Evolutionary conservation across 2,888 invertebrate species (phyloP).

Genomic region (Oasisia sp.): DNA sequence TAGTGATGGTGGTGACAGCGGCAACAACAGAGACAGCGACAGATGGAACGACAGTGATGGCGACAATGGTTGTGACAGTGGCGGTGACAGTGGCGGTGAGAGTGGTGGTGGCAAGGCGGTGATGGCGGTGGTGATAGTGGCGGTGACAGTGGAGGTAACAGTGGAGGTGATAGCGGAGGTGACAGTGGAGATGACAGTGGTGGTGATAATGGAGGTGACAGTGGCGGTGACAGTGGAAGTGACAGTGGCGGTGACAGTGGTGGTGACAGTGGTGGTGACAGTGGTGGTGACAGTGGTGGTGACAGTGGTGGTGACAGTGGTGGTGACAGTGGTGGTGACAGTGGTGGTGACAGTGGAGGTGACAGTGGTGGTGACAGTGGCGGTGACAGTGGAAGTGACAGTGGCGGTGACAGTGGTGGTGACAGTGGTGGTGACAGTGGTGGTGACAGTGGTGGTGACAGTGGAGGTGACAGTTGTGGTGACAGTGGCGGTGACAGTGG

Average conservation of each 20-base stretch:
- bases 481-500: neutral
- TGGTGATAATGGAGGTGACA: neutral
- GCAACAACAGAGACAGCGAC: neutral
- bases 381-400: conserved; percentile 21
- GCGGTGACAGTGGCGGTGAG: conserved; percentile 19
- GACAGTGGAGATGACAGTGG: neutral
- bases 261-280: neutral
- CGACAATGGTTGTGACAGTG: neutral
- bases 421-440: neutral
- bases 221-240: conserved; percentile 21
- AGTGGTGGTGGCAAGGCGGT: conserved; percentile 6
- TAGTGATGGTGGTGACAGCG: conserved; percentile 22
- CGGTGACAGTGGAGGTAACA: conserved; percentile 3
- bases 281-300: neutral
- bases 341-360: neutral
- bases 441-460: neutral
- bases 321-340: neutral
- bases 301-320: neutral
- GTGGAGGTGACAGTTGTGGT: neutral
- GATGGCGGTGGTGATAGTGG: neutral
- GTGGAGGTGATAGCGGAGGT: neutral
- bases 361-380: neutral
- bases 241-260: conserved; percentile 14
- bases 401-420: conserved; percentile 21
- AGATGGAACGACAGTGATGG: neutral